A percentile compares a stretch with the other conserved stretches of the same genome.
Conservation (phyloP, 2,797 vertebrate genomes). For the Valencia hispanica region DNA sequence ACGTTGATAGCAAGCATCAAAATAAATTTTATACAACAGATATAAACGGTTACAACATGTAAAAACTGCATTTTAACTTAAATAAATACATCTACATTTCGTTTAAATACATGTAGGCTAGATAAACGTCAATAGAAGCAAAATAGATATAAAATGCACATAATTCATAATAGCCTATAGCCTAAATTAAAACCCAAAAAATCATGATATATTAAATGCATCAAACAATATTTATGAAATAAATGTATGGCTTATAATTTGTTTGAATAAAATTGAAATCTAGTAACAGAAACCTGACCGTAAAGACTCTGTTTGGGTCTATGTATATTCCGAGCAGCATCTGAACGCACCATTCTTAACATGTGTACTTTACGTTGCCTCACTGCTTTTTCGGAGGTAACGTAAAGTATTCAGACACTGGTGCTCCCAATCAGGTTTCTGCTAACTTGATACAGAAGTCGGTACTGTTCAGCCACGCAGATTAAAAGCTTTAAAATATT, state of each 20-base stretch:
- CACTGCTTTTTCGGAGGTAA: conserved; percentile 13
- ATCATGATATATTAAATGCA: neutral
- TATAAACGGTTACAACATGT: no score
- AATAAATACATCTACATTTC: neutral
- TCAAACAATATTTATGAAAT: neutral
- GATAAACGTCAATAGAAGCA: neutral
- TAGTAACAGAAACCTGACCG: no score
- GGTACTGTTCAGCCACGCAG: neutral
- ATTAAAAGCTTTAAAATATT: neutral
- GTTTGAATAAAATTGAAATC: neutral
- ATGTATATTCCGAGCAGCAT: conserved; percentile 3
- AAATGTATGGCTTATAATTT: neutral
- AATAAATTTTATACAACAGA: no score
- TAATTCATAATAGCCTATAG: neutral
- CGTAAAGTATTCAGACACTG: neutral
- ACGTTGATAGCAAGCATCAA: no score
- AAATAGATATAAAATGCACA: neutral
- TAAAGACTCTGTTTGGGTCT: neutral
- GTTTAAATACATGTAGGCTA: neutral
- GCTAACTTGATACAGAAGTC: conserved; percentile 3
- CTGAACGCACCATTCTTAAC: conserved; percentile 34
- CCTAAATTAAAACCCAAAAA: neutral
- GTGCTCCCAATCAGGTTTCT: neutral
- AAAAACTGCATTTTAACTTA: no score
- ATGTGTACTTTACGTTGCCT: conserved; percentile 1